Base-by-base conservation (phyloP, 1,140 invertebrate genomes). In the Hydropsyche tenuis region DNA sequence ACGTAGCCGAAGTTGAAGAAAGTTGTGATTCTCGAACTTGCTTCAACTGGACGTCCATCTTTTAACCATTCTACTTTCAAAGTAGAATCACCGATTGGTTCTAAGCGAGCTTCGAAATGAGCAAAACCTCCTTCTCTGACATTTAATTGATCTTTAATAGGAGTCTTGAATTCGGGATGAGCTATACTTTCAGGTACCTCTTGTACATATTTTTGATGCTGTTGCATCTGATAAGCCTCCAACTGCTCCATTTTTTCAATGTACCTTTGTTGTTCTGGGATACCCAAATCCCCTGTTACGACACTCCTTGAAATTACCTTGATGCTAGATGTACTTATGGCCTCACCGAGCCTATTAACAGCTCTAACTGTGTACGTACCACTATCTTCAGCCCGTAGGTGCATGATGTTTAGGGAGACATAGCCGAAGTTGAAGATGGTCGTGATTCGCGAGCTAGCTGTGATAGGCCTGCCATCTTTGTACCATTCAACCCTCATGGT, bases 401-500 rank as follows among this genome's bases (percentile, higher is more conserved):
- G 96, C 90, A 97, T 89, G 83, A 99, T 98, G 85, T 98, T 97
- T 78, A 99, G 90, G 84, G 95, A 95, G 85, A 99, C 96, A 88
- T 97, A 98, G 82, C 96, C 96, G 90, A 99, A 98, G 88, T 98
- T 98, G 89, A 96, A 96, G 85, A 95, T 94, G 80, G 95, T 94
- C 79, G 93, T 95, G 82, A 97, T 97, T 86, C 96, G 89, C 81
- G 95, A 96, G 85, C 96, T 98, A 82, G 93, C 92, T 86, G 94
- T 96, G 78, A 97, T 94, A 51, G 94, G 89, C 83, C 90, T 90
- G 78, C 96, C 96, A 90, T 99, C 96, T 86, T 97, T 96, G 85
- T 94, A 96, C 97, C 97, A 99, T 85, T 99, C 96, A 78, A 99
- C 94, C 86, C 92, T 92, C 96, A 99, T 98, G 20, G 94, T 95